These are phyloP conservation scores for Hecatera dysodea DNA, from an alignment of 2,888 invertebrate genomes.

Conservation along the genomic window DNA sequence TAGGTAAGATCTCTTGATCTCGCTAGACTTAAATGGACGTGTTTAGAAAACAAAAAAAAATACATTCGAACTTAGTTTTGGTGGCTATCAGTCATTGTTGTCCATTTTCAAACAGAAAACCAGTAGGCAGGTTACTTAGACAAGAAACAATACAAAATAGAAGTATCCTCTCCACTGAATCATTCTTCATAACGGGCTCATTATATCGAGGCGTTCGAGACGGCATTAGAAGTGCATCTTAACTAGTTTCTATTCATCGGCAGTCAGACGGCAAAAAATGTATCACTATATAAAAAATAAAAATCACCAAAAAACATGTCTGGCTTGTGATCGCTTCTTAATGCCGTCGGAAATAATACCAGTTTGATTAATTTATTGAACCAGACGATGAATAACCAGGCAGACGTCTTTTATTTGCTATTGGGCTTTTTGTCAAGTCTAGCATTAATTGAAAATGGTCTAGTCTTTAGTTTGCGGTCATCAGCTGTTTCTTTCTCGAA, in stretches of 20 bases:
- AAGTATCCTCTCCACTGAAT: conserved; percentile 17
- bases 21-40: too few relatives aligned
- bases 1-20: too few relatives aligned
- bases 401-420: conserved; percentile 29
- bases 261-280: conserved; percentile 40
- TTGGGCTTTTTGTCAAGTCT: conserved; percentile 34
- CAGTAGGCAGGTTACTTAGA: background rate
- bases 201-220: conserved; percentile 22
- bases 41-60: too few relatives aligned
- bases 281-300: conserved; percentile 24
- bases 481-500: background rate
- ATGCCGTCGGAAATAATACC: conserved; percentile 60
- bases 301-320: conserved; percentile 55
- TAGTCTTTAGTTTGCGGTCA: conserved; percentile 3
- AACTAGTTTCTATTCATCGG: conserved; percentile 48
- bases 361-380: conserved; percentile 55
- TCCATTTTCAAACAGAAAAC: background rate
- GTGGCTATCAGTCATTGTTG: background rate
- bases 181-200: conserved; percentile 20
- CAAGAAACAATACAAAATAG: conserved; percentile 10
- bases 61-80: too few relatives aligned
- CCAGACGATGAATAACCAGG: conserved; percentile 35
- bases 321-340: conserved; percentile 48
- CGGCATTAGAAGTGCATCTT: conserved; percentile 37
- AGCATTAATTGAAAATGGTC: conserved; percentile 35